Evolutionary conservation across 1,140 invertebrate species (phyloP), one percentile per base, ranked within the genome.

Genomic region (Streblospio benedicti): DNA sequence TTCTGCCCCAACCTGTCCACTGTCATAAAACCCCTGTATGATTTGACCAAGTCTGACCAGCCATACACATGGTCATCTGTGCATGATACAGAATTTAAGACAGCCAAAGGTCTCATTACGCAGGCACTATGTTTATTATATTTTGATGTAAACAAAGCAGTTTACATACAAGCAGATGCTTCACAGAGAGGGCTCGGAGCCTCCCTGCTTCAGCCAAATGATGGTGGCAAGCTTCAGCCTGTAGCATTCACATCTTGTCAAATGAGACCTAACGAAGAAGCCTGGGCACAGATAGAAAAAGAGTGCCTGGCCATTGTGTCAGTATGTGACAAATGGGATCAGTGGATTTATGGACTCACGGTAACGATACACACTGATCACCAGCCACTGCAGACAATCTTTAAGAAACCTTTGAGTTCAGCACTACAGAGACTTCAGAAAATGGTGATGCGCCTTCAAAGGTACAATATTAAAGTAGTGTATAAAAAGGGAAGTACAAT

Each of bases 281-380:
- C 78, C 38, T 81, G 80, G 59, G 72, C 70, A 14, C 75, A 81
- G 62, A 74, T 81, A 2, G 77, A 82, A 56, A 74, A 76, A 58
- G 78, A 83, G 65, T 67, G 76, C 2, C 65, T 81, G 2, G 76
- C 79, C 1, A 76, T 81, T n/a, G n/a, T n/a, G n/a, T n/a, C n/a
- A n/a, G n/a, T n/a, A n/a, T n/a, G n/a, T n/a, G n/a, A n/a, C n/a
- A n/a, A n/a, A n/a, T n/a, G n/a, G n/a, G n/a, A n/a, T n/a, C n/a
- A n/a, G n/a, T n/a, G n/a, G n/a, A n/a, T n/a, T n/a, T n/a, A n/a
- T n/a, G n/a, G n/a, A n/a, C n/a, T n/a, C n/a, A n/a, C n/a, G n/a
- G n/a, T n/a, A n/a, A n/a, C n/a, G n/a, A n/a, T n/a, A n/a, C n/a
- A n/a, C n/a, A n/a, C n/a, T n/a, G n/a, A 51, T 51, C 49, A 51